phyloP scores from a whole-genome alignment of 2,113 vertebrate genomes.

The Proteles cristata region DNA sequence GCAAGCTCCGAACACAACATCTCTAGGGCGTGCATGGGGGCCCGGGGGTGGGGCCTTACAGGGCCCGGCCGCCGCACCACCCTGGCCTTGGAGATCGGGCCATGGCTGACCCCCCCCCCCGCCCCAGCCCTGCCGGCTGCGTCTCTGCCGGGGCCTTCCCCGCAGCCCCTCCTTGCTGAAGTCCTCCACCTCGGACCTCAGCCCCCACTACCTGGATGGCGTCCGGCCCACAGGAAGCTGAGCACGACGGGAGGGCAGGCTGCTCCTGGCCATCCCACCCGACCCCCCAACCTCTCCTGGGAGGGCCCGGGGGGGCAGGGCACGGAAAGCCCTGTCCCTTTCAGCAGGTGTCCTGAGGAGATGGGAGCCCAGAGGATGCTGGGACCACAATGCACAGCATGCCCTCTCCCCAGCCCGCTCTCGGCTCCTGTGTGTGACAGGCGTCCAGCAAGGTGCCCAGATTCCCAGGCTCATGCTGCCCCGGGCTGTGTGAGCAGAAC shows the following conservation, averaged over 20 bases:
- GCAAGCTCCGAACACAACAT: not conserved
- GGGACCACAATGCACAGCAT: not conserved
- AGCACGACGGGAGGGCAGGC: not conserved
- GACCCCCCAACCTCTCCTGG: not conserved
- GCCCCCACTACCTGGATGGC: not conserved
- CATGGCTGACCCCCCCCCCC: not conserved
- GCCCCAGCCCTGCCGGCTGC: too few species aligned
- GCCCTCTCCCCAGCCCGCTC: not conserved
- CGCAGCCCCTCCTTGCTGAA: not conserved
- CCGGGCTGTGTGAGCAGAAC: not conserved
- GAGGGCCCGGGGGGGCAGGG: too few species aligned
- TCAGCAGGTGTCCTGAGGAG: not conserved
- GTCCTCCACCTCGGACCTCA: not conserved
- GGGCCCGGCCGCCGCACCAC: accelerated
- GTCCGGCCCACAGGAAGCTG: not conserved
- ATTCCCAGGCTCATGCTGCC: not conserved
- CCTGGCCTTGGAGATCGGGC: not conserved
- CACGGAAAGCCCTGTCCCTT: not conserved
- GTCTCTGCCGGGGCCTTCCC: not conserved
- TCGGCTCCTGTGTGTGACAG: not conserved
- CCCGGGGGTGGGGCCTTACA: not conserved
- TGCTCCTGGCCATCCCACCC: not conserved
- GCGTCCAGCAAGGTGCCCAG: not conserved
- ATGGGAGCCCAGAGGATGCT: too few species aligned
- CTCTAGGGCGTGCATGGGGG: not conserved